These are phyloP conservation scores for Clarias pachynema DNA, from an alignment of 2,797 vertebrate genomes.

Conservation along the genomic window DNA sequence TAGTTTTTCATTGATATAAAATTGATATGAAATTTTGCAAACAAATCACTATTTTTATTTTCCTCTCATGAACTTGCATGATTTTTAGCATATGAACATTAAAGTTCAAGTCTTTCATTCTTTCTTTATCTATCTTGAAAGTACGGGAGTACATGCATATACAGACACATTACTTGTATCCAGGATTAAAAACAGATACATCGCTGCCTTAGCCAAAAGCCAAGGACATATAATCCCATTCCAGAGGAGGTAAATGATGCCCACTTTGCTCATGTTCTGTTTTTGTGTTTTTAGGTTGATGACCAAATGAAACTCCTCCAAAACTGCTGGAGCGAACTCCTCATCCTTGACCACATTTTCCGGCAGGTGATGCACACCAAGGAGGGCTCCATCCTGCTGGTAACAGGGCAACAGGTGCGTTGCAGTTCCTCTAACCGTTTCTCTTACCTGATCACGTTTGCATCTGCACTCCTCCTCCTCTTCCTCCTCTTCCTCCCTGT, in stretches of 20 bases:
- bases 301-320: slow-evolving; percentile 99
- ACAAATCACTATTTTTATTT: not conserved
- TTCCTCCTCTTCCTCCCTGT: slow-evolving; percentile 25
- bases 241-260: not conserved
- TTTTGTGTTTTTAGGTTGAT: slow-evolving; percentile 81
- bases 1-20: not conserved
- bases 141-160: not conserved
- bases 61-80: not conserved
- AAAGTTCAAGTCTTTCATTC: not conserved
- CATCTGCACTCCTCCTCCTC: slow-evolving; percentile 8
- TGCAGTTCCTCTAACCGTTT: not conserved
- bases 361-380: slow-evolving; percentile 96
- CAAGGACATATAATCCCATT: no score
- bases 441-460: slow-evolving; percentile 26
- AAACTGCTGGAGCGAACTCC: slow-evolving; percentile 98
- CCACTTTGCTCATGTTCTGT: not conserved
- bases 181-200: not conserved
- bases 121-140: not conserved
- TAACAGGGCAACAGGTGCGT: slow-evolving; percentile 96
- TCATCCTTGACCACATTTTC: slow-evolving; percentile 97
- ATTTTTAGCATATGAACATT: not conserved
- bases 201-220: not conserved
- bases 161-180: no score
- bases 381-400: slow-evolving; percentile 93
- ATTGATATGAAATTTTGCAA: not conserved